Evolutionary conservation across 2,113 vertebrate genomes (phyloP), one percentile per base, ranked within the genome.

Genomic region (Gopherus flavomarginatus): DNA sequence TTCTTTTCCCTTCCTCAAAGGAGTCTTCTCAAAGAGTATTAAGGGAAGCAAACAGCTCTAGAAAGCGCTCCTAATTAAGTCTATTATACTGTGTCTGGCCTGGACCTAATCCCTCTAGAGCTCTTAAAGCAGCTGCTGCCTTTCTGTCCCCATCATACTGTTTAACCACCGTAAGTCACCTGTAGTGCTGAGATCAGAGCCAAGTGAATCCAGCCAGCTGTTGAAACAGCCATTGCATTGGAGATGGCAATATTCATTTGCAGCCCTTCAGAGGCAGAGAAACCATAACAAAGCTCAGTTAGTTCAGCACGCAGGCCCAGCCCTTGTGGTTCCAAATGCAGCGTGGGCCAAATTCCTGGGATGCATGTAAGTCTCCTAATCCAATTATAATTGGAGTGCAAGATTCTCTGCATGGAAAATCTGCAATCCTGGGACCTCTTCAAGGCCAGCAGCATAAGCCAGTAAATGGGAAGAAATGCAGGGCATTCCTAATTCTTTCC

Each of bases 61-160:
- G 27, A n/a, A 52, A 81, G 24, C 14, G 4, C 35, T 85, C 92
- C 88, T 93, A 78, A 86, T 54, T 95, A 95, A 96, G 93, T 93
- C 92, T 77, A 62, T 95, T 92, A 95, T 85, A 6, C 87, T 81
- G 29, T 82, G 59, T 77, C 57, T 95, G 44, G 78, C 81, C 62
- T 87, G 26, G 1, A 72, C 83, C 52, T 90, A 94, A 93, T 97
- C 91, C 90, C 89, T 53, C 92, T 94, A 86, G 88, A 93, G 11
- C 50, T 89, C 93, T 93, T 87, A 88, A 69, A 81, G 35, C 83
- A 81, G 53, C 49, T 81, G 50, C 50, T 88, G 79, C 77, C 26
- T n/a, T 26, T 85, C 35, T 91, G 83, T 35, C 81, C 38, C n/a
- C 65, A 10, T 85, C 72, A 6, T 14, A 13, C 75, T 4, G 65